phyloP scores from a whole-genome alignment of 1,140 invertebrate genomes.

The Ephestia elutella region DNA sequence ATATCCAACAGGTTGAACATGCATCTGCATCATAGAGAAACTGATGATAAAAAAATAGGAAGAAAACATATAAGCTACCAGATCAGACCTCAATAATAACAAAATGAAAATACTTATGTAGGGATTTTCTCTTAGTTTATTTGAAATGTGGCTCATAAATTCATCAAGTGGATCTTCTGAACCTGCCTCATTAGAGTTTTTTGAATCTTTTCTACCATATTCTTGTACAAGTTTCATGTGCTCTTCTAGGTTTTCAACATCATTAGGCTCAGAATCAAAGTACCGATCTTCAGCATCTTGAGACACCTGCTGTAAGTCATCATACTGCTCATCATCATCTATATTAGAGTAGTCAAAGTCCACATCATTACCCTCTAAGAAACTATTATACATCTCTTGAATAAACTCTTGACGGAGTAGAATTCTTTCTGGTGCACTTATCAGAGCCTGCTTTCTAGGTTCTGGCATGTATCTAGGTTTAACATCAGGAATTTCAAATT shows the following conservation, averaged over 20 bases:
- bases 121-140: constrained; percentile 35
- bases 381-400: constrained; percentile 90
- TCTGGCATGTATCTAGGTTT: constrained; percentile 36
- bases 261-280: constrained; percentile 86
- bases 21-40: too few relatives aligned
- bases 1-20: too few relatives aligned
- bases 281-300: constrained; percentile 91
- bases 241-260: constrained; percentile 66
- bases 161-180: constrained; percentile 82
- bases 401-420: constrained; percentile 89
- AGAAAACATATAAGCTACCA: too few relatives aligned
- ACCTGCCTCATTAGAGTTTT: constrained; percentile 28
- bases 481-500: constrained; percentile 63
- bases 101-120: too few relatives aligned
- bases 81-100: too few relatives aligned
- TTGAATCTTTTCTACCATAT: constrained; percentile 42
- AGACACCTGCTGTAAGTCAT: constrained; percentile 80
- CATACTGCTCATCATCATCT: constrained; percentile 86
- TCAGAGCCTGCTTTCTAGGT: constrained; percentile 40
- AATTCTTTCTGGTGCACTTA: constrained; percentile 76
- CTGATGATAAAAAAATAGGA: too few relatives aligned
- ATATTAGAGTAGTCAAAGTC: constrained; percentile 89
- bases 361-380: constrained; percentile 87
- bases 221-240: constrained; percentile 59
- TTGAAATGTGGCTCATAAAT: constrained; percentile 81